Evolutionary conservation across 2,113 vertebrate genomes (phyloP).

Genomic region (Pyrgilauda ruficollis): DNA sequence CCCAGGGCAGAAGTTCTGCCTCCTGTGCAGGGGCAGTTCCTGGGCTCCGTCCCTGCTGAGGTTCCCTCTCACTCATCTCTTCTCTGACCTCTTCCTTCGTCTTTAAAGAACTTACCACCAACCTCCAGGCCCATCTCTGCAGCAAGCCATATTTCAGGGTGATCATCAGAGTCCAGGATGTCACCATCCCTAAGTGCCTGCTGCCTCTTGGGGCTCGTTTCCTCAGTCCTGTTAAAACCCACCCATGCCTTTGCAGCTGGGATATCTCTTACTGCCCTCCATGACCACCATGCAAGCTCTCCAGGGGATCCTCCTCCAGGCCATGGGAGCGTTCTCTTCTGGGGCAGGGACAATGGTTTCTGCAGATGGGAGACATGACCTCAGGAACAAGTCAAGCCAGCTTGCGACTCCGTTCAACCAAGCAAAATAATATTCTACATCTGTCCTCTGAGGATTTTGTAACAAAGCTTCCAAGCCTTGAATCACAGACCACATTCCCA

Average conservation of each 20-base stretch:
- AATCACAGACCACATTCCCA: neutral
- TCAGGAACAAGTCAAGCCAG: neutral
- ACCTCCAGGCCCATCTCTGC: neutral
- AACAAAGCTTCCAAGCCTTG: neutral
- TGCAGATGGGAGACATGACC: fast-evolving
- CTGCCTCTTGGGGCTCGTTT: neutral
- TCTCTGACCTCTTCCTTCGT: neutral
- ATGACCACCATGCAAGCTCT: neutral
- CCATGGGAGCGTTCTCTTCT: neutral
- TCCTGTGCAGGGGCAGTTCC: neutral
- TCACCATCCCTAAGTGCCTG: neutral
- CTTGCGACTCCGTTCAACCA: neutral
- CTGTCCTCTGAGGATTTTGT: neutral
- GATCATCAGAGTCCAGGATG: neutral
- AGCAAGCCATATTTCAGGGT: neutral
- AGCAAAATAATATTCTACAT: neutral
- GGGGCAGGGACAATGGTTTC: neutral
- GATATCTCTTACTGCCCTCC: neutral
- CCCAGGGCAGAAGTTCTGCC: neutral
- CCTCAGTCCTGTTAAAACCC: neutral
- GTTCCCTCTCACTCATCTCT: neutral
- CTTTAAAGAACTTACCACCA: neutral
- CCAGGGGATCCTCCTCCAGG: neutral
- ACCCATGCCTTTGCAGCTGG: neutral
- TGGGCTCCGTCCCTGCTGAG: neutral